phyloP scores from a whole-genome alignment of 2,113 vertebrate genomes.

The Laticauda laticaudata region DNA sequence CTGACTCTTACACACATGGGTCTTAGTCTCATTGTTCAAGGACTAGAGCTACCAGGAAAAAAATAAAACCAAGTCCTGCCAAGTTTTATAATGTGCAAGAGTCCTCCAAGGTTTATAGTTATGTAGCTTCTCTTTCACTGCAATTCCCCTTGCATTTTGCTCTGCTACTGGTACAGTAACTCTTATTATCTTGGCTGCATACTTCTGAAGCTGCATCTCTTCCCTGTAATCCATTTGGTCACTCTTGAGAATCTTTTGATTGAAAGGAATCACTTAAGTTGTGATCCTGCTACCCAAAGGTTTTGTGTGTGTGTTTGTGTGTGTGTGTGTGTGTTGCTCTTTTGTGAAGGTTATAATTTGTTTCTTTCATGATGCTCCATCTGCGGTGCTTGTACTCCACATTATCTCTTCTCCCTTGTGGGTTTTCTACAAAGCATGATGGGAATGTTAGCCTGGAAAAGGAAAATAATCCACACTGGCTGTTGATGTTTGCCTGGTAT shows the following conservation, averaged over 20 bases:
- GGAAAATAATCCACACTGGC: slow-evolving; percentile 13
- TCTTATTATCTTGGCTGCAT: slow-evolving; percentile 53
- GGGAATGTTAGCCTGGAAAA: slow-evolving; percentile 19
- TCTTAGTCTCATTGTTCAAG: slow-evolving; percentile 60
- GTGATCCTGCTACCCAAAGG: slow-evolving; percentile 49
- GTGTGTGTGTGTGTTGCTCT: slow-evolving; percentile 5
- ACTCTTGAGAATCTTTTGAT: slow-evolving; percentile 57
- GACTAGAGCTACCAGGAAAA: slow-evolving; percentile 50
- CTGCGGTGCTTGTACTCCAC: slow-evolving; percentile 32
- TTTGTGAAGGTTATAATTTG: slow-evolving; percentile 54
- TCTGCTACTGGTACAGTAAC: slow-evolving; percentile 42
- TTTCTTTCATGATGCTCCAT: slow-evolving; percentile 48
- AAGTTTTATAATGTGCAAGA: slow-evolving; percentile 44
- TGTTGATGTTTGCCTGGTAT: slow-evolving; percentile 29
- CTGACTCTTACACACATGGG: slow-evolving; percentile 50
- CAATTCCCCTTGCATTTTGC: slow-evolving; percentile 47
- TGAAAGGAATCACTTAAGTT: slow-evolving; percentile 58
- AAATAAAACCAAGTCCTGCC: slow-evolving; percentile 32
- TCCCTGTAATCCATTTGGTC: slow-evolving; percentile 62
- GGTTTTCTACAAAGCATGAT: slow-evolving; percentile 34
- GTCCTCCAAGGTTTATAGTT: slow-evolving; percentile 45
- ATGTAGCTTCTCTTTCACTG: slow-evolving; percentile 29
- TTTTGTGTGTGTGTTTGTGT: background rate
- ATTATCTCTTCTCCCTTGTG: slow-evolving; percentile 21
- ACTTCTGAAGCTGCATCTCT: slow-evolving; percentile 60